Evolutionary conservation across 2,888 invertebrate genomes (phyloP).

Genomic region (Hemistola chrysoprasaria): DNA sequence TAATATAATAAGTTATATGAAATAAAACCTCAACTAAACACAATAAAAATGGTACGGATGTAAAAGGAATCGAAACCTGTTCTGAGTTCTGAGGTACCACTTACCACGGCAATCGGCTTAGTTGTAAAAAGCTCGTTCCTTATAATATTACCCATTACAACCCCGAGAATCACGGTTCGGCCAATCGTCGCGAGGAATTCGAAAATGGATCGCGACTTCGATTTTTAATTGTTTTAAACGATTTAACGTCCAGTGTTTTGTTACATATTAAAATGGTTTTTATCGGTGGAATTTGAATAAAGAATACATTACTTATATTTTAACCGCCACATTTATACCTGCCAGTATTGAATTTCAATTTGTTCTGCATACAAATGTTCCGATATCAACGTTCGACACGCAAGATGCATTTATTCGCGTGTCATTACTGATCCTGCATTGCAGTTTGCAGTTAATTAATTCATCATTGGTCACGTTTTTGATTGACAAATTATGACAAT

Average conservation of each 20-base stretch:
- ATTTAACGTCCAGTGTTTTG: conserved; percentile 56
- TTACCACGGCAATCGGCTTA: conserved; percentile 62
- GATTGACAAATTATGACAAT: no score
- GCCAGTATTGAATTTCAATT: conserved; percentile 23
- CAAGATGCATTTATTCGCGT: conserved; percentile 8
- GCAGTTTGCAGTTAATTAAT: conserved; percentile 1
- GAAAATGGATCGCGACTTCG: conserved; percentile 60
- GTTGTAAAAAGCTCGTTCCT: conserved; percentile 78
- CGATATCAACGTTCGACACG: not conserved
- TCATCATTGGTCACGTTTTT: conserved; percentile 2
- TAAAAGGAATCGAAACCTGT: conserved; percentile 72
- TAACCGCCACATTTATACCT: conserved; percentile 21
- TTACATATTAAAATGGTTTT: conserved; percentile 46
- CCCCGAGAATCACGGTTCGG: conserved; percentile 71
- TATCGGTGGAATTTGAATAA: conserved; percentile 46
- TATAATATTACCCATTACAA: conserved; percentile 80
- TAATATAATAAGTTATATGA: conserved; percentile 68
- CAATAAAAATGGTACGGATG: conserved; percentile 69
- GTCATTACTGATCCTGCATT: conserved; percentile 2
- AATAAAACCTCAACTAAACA: conserved; percentile 68
- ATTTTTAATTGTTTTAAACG: conserved; percentile 74
- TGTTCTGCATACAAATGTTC: conserved; percentile 14
- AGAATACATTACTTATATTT: conserved; percentile 24
- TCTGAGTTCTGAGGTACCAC: conserved; percentile 37
- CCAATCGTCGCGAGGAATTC: conserved; percentile 68